Evolutionary conservation across 2,888 invertebrate genomes (phyloP), one percentile per base, ranked within the genome.

Genomic region (Copidosoma aretas): DNA sequence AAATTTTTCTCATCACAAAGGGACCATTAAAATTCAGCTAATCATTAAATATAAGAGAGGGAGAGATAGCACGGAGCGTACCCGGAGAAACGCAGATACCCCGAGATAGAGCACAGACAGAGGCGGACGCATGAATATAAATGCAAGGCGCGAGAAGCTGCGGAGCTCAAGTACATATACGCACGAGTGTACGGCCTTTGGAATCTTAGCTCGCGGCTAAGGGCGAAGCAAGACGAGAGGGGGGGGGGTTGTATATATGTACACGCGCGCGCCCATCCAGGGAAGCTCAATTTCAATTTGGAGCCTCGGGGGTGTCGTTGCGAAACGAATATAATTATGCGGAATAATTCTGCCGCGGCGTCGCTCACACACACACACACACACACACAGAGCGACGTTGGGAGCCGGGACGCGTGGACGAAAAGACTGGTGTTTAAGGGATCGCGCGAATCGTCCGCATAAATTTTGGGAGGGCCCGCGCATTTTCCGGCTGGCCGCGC

Each of bases 301-400:
- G 77, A 79, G 81, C 79, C 83, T 80, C 82, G 76, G 75, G 83
- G 82, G 82, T 82, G 82, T 82, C 83, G 82, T 83, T 82, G 78
- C 81, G 79, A 80, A 83, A 83, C 81, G 83, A 83, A 83, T 83
- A 83, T 83, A 83, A 83, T 83, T 83, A 83, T 83, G 82, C 83
- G 80, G 79, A 82, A 83, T 83, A 82, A 83, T 83, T 82, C 81
- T 81, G 82, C 81, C 79, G 76, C 75, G 75, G 72, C 73, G 73
- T 67, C 17, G 63, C 3, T 49, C 49, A 10, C 60, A 43, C 17
- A 17, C n/a, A n/a, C n/a, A n/a, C n/a, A n/a, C n/a, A n/a, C n/a
- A n/a, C n/a, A n/a, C n/a, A n/a, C n/a, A n/a, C n/a, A n/a, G n/a
- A n/a, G n/a, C n/a, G n/a, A n/a, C n/a, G n/a, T n/a, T 32, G 8